Evolutionary conservation across 2,113 vertebrate species (phyloP), one percentile per base, ranked within the genome.

Genomic region (Montifringilla adamsi): DNA sequence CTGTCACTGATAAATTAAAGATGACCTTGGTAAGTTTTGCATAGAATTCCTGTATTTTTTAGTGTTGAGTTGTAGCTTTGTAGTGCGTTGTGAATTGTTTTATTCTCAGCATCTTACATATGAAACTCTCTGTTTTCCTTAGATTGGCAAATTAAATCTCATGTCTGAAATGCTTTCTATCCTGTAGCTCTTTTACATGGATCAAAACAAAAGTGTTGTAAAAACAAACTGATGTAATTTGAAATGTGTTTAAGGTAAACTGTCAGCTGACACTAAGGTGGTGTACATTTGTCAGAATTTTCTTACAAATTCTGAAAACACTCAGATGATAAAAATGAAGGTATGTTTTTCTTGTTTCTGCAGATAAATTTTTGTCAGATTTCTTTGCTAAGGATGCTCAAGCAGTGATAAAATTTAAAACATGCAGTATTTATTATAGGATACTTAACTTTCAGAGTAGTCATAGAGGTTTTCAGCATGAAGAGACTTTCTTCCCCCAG

Each of bases 1-100:
- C 98, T 69, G 99, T 99, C 90, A 98, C 97, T 79, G 99, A 99
- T 98, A 98, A 98, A 97, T 97, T 99, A 58, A 99, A 99, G 97
- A 99, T 99, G 99, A 99, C 99, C 50, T 97, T 99, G 97, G 99
- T 99, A 97, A 98, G 98, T 87, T 77, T 92, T 90, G 43, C 53
- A 28, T 47, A 58, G 8, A 39, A 68, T 76, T 93, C 7, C 39
- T 78, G 24, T 83, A 59, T 46, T 58, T 80, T 85, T 90, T 74
- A 70, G 33, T 67, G 53, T 31, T 75, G 58, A 67, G 31, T 11
- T 58, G 39, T 67, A 74, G 50, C 60, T 84, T 85, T 22, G 22
- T 55, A 55, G 24, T n/a, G 14, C 18, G 1, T 14, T 70, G 22
- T 47, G 30, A 77, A 26, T 87, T 0, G 10, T 59, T 92, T 80